Evolutionary conservation across 2,797 vertebrate species (phyloP).

Genomic region (Oceanodroma leucorhoa): DNA sequence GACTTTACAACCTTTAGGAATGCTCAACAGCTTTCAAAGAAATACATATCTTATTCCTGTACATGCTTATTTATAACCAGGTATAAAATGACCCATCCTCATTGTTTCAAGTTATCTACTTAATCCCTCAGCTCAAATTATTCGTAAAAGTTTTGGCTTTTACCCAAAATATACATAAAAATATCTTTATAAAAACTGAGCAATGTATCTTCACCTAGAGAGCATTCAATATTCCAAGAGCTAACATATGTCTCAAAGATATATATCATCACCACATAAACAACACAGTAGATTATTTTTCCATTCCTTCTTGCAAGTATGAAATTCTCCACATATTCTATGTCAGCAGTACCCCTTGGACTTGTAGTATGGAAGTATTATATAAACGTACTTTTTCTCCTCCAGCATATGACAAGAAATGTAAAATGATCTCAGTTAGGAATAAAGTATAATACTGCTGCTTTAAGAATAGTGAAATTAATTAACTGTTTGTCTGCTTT

Average conservation of each 20-base stretch:
- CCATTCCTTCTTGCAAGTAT: conserved; percentile 44
- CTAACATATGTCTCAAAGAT: conserved; percentile 49
- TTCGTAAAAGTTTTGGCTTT: conserved; percentile 24
- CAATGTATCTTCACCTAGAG: conserved; percentile 41
- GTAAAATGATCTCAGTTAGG: neutral
- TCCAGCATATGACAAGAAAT: neutral
- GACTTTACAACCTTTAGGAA: neutral
- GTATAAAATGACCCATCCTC: conserved; percentile 31
- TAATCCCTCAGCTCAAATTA: conserved; percentile 40
- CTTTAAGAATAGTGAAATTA: neutral
- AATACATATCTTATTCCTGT: neutral
- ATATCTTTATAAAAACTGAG: conserved; percentile 46
- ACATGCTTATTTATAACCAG: neutral
- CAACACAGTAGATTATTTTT: conserved; percentile 52
- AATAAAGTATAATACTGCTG: neutral
- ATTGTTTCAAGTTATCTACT: conserved; percentile 23
- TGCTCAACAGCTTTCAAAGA: neutral
- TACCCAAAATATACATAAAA: conserved; percentile 56
- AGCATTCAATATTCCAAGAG: conserved; percentile 40
- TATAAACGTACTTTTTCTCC: neutral
- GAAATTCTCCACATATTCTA: conserved; percentile 53
- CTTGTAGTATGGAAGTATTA: neutral
- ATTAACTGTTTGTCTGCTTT: neutral
- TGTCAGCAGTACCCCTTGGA: conserved; percentile 20
- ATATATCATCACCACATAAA: conserved; percentile 51